phyloP scores from a whole-genome alignment of 2,888 invertebrate species.

The Oxyscelio sp. region DNA sequence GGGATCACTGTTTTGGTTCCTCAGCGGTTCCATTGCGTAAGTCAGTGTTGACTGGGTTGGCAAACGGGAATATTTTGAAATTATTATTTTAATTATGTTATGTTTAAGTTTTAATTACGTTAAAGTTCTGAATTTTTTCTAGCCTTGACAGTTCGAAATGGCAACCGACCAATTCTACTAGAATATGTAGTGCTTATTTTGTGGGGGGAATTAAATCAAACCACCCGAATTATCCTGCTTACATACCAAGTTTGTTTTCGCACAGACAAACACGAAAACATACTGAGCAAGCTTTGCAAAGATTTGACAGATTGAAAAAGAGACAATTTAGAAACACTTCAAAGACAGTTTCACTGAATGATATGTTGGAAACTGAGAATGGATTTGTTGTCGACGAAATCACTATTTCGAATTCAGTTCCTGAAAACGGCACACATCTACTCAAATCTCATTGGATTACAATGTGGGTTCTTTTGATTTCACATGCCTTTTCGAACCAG shows the following conservation, averaged over 20 bases:
- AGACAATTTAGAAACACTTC: not conserved
- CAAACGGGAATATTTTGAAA: no score
- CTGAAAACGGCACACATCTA: not conserved
- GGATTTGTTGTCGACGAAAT: not conserved
- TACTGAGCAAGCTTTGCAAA: constrained; percentile 2
- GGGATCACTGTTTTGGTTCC: no score
- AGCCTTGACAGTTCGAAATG: constrained; percentile 4
- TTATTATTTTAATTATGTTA: no score
- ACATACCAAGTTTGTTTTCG: constrained; percentile 58
- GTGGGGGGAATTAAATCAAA: constrained; percentile 55
- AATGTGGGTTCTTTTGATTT: constrained; percentile 4
- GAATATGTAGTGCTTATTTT: constrained; percentile 57
- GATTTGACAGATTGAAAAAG: not conserved
- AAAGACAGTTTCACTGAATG: not conserved
- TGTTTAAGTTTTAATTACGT: no score
- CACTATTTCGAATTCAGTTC: not conserved
- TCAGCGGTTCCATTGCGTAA: no score
- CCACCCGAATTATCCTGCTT: constrained; percentile 55
- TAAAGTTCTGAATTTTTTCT: not conserved
- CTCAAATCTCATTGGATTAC: not conserved
- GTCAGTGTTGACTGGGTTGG: no score
- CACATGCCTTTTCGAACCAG: constrained; percentile 10
- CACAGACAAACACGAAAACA: constrained; percentile 8
- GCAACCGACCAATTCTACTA: no score
- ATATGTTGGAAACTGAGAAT: not conserved